Evolutionary conservation across 2,797 vertebrate species (phyloP).

Genomic region (Lophotriccus pileatus): DNA sequence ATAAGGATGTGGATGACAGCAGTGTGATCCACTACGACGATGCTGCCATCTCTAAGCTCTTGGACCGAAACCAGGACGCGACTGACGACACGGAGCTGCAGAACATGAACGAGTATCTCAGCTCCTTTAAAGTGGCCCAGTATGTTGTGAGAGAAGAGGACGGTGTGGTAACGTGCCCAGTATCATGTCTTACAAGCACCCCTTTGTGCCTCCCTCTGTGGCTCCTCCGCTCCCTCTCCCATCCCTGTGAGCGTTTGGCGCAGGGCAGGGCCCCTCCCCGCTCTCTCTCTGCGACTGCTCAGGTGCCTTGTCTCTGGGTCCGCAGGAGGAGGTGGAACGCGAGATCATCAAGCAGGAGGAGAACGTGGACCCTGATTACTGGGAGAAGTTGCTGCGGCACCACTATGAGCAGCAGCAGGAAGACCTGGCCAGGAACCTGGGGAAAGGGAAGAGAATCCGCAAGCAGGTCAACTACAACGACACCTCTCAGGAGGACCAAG

Average conservation of each 20-base stretch:
- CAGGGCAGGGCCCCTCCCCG: background rate
- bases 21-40: slow-evolving; percentile 98
- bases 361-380: slow-evolving; percentile 98
- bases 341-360: slow-evolving; percentile 99
- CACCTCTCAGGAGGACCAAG: slow-evolving; percentile 97
- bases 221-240: background rate
- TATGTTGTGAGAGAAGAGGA: slow-evolving; percentile 98
- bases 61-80: slow-evolving; percentile 94
- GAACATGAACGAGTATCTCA: slow-evolving; percentile 99
- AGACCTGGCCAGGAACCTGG: slow-evolving; percentile 93
- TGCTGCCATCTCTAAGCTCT: slow-evolving; percentile 93
- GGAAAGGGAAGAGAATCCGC: slow-evolving; percentile 96
- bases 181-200: slow-evolving; percentile 37
- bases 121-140: slow-evolving; percentile 99
- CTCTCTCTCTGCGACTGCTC: background rate
- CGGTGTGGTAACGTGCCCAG: slow-evolving; percentile 86
- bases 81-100: slow-evolving; percentile 96
- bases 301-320: background rate
- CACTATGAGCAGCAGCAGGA: slow-evolving; percentile 99
- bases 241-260: fast-evolving
- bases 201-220: background rate
- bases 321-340: slow-evolving; percentile 94
- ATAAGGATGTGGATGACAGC: slow-evolving; percentile 93
- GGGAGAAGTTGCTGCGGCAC: slow-evolving; percentile 96
- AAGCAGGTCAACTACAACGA: slow-evolving; percentile 99